These are phyloP conservation scores for Harpagifer antarcticus DNA, from an alignment of 2,797 vertebrate genomes.

Conservation along the genomic window DNA sequence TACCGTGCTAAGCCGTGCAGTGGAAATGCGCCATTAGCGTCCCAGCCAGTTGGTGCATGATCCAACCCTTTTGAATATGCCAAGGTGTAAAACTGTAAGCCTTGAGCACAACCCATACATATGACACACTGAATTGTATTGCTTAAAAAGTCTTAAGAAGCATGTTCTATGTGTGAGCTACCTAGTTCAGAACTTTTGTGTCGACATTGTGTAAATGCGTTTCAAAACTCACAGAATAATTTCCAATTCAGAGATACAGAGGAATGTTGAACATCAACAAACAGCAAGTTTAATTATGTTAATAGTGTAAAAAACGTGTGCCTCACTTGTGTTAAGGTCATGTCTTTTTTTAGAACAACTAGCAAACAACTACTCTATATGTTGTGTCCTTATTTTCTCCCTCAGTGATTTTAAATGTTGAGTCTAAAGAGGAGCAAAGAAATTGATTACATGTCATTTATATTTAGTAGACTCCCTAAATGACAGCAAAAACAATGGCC, in stretches of 20 bases:
- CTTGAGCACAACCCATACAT: not conserved
- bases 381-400: not conserved
- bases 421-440: not conserved
- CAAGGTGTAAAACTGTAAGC: not conserved
- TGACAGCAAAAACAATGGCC: not conserved
- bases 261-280: not conserved
- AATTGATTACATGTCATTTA: conserved; percentile 20
- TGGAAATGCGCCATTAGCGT: not conserved
- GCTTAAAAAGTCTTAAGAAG: not conserved
- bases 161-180: too few relatives aligned
- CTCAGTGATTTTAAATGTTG: not conserved
- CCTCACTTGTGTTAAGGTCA: not conserved
- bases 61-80: not conserved
- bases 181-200: not conserved
- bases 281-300: not conserved
- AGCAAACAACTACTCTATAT: not conserved
- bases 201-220: not conserved
- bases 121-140: not conserved
- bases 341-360: not conserved
- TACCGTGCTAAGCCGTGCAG: too few relatives aligned
- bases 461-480: conserved; percentile 12
- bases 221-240: not conserved
- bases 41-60: not conserved
- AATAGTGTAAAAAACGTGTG: not conserved
- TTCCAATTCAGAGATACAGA: not conserved